A percentile compares a stretch with the other conserved stretches of the same genome.
phyloP scores from a whole-genome alignment of 2,797 vertebrate species.

The Pipistrellus kuhlii region DNA sequence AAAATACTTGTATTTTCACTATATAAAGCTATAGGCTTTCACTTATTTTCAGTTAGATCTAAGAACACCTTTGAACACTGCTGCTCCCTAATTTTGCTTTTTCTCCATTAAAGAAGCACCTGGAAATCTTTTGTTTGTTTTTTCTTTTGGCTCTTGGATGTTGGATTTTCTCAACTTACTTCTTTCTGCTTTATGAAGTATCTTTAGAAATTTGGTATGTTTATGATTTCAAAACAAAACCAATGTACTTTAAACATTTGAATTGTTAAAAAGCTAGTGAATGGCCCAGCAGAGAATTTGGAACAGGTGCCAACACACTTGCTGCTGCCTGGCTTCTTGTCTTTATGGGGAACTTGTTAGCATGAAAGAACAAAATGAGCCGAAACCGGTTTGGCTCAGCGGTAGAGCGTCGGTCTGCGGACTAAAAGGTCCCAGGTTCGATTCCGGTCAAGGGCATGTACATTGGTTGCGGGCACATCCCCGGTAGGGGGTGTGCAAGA shows the following conservation, averaged over 20 bases:
- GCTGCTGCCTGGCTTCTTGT: neutral
- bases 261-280: neutral
- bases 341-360: neutral
- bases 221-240: neutral
- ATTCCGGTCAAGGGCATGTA: too few species aligned
- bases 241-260: neutral
- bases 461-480: too few species aligned
- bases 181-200: neutral
- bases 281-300: neutral
- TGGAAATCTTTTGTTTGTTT: neutral
- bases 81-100: neutral
- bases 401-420: too few species aligned
- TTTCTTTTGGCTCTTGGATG: neutral
- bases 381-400: too few species aligned
- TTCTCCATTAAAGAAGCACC: neutral
- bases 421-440: too few species aligned
- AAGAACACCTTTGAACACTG: neutral
- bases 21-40: neutral
- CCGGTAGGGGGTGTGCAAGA: too few species aligned
- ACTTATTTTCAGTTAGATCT: neutral
- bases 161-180: neutral
- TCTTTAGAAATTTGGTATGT: neutral
- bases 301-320: neutral
- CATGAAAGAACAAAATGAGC: slow-evolving; percentile 12
- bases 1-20: neutral